Conservation (phyloP, 2,888 invertebrate genomes). For the Tenthredo notha region DNA sequence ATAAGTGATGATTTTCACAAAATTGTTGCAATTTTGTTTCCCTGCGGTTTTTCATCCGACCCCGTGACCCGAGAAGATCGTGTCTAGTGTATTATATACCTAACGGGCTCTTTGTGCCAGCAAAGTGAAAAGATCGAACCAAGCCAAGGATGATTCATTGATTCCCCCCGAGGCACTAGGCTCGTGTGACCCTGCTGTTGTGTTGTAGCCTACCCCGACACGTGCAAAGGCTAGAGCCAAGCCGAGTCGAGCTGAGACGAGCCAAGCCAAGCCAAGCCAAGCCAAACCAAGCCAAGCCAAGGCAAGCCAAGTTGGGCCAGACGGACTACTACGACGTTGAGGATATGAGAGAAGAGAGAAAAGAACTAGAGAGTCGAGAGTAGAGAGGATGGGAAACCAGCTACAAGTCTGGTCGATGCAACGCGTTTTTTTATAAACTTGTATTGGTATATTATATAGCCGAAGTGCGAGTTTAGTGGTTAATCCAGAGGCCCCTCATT, state of each 20-base stretch:
- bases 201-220: conserved; percentile 28
- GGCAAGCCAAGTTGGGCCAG: neutral
- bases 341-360: conserved; percentile 6
- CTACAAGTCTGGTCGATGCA: neutral
- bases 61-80: conserved; percentile 39
- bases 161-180: conserved; percentile 41
- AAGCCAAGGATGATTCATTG: conserved; percentile 54
- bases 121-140: conserved; percentile 54
- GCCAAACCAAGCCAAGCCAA: neutral
- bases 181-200: conserved; percentile 1
- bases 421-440: neutral
- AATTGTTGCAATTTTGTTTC: neutral
- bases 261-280: neutral
- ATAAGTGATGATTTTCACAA: neutral
- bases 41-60: conserved; percentile 28
- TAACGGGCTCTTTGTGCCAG: conserved; percentile 51
- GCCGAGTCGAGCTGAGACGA: neutral
- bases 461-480: conserved; percentile 29
- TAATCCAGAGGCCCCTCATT: conserved; percentile 6
- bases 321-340: neutral
- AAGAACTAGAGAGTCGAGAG: neutral
- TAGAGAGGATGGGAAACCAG: conserved; percentile 15
- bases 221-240: conserved; percentile 31
- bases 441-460: conserved; percentile 7
- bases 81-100: conserved; percentile 30